These are phyloP conservation scores for Lathamus discolor DNA, from an alignment of 2,113 vertebrate species.

Conservation along the genomic window DNA sequence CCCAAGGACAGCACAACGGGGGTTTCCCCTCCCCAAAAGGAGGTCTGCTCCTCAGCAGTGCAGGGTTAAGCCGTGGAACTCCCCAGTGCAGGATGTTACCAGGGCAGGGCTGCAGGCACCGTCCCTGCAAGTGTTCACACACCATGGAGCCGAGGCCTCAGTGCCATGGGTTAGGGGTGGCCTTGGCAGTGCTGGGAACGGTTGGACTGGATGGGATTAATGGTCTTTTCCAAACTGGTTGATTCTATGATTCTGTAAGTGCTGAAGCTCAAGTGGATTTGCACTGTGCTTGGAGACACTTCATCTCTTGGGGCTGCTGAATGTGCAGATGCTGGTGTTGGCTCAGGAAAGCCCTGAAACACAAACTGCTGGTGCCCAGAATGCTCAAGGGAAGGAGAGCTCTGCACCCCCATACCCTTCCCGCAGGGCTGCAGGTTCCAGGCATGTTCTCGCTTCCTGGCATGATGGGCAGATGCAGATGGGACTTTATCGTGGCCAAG, in stretches of 20 bases:
- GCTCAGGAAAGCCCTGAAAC: background rate
- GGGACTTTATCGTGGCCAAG: background rate
- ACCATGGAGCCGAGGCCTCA: accelerated
- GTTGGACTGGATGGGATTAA: background rate
- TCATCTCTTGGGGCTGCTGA: background rate
- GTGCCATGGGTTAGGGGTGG: background rate
- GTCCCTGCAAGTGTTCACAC: background rate
- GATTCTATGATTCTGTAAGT: background rate
- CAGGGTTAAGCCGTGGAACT: background rate
- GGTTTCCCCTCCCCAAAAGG: background rate
- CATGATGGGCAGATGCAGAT: accelerated
- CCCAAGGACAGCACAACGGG: background rate
- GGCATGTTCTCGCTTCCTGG: background rate
- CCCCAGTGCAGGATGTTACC: accelerated
- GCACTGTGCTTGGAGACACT: background rate
- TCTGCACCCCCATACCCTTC: background rate
- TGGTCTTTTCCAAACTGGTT: background rate
- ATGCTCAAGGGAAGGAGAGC: background rate
- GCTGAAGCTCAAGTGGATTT: background rate
- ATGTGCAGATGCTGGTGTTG: background rate
- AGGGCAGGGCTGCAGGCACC: background rate
- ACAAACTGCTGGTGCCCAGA: background rate
- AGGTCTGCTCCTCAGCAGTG: background rate
- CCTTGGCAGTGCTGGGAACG: background rate
- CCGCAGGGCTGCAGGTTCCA: background rate